These are phyloP conservation scores for Eudasyphora cyanicolor DNA, from an alignment of 2,888 invertebrate species.

Conservation along the genomic window DNA sequence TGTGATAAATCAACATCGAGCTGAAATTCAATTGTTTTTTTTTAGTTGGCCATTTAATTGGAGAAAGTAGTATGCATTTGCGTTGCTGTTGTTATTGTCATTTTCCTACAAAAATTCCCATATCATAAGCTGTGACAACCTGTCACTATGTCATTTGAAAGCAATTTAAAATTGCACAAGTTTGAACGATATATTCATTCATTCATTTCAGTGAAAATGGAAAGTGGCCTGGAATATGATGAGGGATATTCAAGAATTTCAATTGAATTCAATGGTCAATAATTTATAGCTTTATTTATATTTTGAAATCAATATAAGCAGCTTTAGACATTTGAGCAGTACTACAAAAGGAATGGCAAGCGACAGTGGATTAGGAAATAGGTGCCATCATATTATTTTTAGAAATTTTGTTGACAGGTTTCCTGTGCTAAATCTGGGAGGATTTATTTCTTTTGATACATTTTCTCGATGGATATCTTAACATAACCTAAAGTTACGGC, in stretches of 20 bases:
- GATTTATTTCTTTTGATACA: no score
- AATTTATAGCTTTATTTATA: no score
- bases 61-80: neutral
- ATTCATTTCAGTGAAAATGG: neutral
- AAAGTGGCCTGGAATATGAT: neutral
- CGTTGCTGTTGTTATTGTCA: no score
- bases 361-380: no score
- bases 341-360: no score
- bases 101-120: slow-evolving; percentile 44
- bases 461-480: no score
- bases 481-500: no score
- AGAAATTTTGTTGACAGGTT: no score
- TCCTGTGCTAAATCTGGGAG: no score
- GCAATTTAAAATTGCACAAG: slow-evolving; percentile 45
- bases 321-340: no score
- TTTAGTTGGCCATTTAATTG: slow-evolving; percentile 19
- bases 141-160: slow-evolving; percentile 57
- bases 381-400: no score
- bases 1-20: neutral
- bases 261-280: neutral
- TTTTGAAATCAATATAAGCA: no score
- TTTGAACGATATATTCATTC: neutral
- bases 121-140: slow-evolving; percentile 55
- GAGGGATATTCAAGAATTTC: neutral
- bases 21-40: slow-evolving; percentile 10